phyloP scores from a whole-genome alignment of 1,140 invertebrate species.

The Meloidogyne floridensis region DNA sequence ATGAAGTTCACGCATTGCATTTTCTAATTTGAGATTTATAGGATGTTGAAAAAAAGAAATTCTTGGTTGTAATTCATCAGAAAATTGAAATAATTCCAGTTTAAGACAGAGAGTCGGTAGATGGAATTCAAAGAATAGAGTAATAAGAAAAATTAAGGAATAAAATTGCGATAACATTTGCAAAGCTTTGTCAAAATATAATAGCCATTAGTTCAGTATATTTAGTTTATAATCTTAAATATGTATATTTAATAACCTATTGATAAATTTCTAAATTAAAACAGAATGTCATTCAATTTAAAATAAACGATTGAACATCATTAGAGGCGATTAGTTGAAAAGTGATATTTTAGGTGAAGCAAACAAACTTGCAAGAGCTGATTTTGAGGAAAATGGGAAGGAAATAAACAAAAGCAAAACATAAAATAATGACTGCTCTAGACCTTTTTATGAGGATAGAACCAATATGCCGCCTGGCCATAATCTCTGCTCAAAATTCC shows the following conservation, averaged over 20 bases:
- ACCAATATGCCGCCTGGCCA: not conserved
- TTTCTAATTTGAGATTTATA: not conserved
- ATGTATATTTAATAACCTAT: not conserved
- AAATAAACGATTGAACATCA: not conserved
- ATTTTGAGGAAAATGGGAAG: not conserved
- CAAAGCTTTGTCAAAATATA: not conserved
- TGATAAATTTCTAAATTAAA: not conserved
- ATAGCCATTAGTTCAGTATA: not conserved
- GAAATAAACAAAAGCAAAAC: conserved; percentile 6
- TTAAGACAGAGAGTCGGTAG: not conserved
- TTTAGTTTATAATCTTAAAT: not conserved
- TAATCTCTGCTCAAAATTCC: not conserved
- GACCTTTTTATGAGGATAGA: not conserved
- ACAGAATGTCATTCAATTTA: not conserved
- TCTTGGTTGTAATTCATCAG: not conserved
- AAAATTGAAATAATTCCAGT: not conserved
- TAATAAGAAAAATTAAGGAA: not conserved
- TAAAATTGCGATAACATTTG: not conserved
- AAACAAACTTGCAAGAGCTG: not conserved
- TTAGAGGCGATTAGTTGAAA: not conserved
- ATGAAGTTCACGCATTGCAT: conserved; percentile 4
- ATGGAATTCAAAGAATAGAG: not conserved
- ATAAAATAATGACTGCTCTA: not conserved
- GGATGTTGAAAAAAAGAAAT: not conserved
- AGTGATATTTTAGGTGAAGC: not conserved